Percentiles rank a stretch among this genome's conserved stretches.
Evolutionary conservation across 2,797 vertebrate genomes (phyloP).

Genomic region (Rhyacichthys aspro): DNA sequence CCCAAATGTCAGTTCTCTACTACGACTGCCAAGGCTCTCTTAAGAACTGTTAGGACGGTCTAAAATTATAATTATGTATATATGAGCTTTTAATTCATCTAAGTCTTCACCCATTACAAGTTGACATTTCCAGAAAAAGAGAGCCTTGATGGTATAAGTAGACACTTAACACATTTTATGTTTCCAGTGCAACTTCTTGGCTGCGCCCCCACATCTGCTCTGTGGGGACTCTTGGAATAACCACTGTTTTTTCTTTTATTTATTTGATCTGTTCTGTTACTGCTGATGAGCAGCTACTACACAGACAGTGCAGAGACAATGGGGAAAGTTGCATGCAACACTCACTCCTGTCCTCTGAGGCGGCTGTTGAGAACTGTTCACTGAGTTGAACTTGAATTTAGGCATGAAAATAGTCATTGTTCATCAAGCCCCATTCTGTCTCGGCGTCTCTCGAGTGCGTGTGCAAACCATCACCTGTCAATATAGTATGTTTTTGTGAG

Average conservation of each 20-base stretch:
- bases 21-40: constrained; percentile 74
- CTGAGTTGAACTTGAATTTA: constrained; percentile 65
- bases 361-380: constrained; percentile 65
- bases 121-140: constrained; percentile 26
- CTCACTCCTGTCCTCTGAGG: constrained; percentile 64
- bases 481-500: constrained; percentile 55
- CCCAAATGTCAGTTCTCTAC: constrained; percentile 73
- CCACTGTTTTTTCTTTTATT: constrained; percentile 59
- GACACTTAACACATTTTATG: constrained; percentile 79
- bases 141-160: constrained; percentile 72
- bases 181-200: constrained; percentile 79
- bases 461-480: constrained; percentile 67
- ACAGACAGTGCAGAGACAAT: constrained; percentile 69
- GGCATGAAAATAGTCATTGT: constrained; percentile 70
- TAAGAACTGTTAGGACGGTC: constrained; percentile 31
- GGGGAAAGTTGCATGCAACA: constrained; percentile 78
- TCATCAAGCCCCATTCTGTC: constrained; percentile 68
- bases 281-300: constrained; percentile 58
- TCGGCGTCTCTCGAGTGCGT: constrained; percentile 61
- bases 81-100: constrained; percentile 21
- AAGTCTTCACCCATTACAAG: constrained; percentile 16
- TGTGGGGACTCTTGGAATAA: constrained; percentile 67
- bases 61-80: not conserved
- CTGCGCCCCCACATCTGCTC: constrained; percentile 59
- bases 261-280: constrained; percentile 28